These are phyloP conservation scores for Pituophis catenifer DNA, from an alignment of 2,113 vertebrate species.

Conservation along the genomic window DNA sequence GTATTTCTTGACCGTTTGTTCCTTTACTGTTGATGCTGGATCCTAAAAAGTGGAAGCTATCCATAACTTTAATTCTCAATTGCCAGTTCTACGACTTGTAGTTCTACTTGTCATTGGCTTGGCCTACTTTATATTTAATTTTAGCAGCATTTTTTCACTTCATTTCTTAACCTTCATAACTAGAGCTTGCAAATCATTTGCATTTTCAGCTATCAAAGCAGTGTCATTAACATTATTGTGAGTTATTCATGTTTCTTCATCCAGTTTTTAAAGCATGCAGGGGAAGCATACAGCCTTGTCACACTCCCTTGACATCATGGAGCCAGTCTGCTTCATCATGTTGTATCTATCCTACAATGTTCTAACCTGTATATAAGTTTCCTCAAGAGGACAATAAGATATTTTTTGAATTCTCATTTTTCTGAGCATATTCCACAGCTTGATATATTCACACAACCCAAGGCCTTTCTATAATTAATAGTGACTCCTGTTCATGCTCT, in stretches of 20 bases:
- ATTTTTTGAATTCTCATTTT: not conserved
- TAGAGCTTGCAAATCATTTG: not conserved
- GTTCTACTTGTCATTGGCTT: not conserved
- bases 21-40: not conserved
- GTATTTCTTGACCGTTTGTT: not conserved
- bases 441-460: not conserved
- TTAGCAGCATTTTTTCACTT: not conserved
- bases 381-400: not conserved
- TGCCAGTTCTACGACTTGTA: not conserved
- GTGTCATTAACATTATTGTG: not conserved
- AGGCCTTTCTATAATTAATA: not conserved
- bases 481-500: not conserved
- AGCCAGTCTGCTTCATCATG: not conserved
- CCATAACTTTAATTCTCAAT: not conserved
- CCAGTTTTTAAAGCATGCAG: not conserved
- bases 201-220: not conserved
- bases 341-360: not conserved
- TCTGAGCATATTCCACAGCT: not conserved
- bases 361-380: not conserved
- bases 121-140: not conserved
- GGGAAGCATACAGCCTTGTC: not conserved
- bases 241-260: not conserved
- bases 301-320: not conserved
- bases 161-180: not conserved
- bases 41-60: not conserved